Evolutionary conservation across 2,888 invertebrate genomes (phyloP), one percentile per base, ranked within the genome.

Genomic region (Carabus problematicus): DNA sequence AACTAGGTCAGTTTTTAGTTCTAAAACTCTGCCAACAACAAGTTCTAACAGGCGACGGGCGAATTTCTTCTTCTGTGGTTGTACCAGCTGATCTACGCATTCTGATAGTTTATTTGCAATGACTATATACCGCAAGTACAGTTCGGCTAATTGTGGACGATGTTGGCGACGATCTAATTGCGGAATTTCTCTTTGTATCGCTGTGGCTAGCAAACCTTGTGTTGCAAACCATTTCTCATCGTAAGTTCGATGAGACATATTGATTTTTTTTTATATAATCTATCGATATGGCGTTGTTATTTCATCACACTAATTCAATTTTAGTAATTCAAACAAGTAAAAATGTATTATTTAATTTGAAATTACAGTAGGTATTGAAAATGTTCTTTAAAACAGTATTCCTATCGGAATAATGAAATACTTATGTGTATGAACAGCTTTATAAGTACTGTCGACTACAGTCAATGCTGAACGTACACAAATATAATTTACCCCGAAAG

Each of bases 41-140:
- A 90, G 87, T 76, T 95, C 93, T 1, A 95, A 78, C 1, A 93
- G 78, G 72, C 89, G 81, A 71, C 87, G 86, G 0, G 97, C 86
- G n/a, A 97, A 84, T 59, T 90, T 79, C 40, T 95, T 85, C 79
- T 97, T 97, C 79, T 98, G 97, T 0, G 97, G 97, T 79, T 97
- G 97, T 45, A 96, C 84, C 75, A 95, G 86, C 83, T 96, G 96
- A 76, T 97, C 97, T 75, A 96, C 94, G 71, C 94, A 92, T 67
- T 88, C 84, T 75, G 94, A 91, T 41, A 97, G 79, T 74, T 87
- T 88, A 72, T 91, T 89, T 18, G 92, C 86, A 0, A 93, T 85
- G 19, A 90, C 83, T 4, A 95, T 91, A 77, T 97, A 97, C 75
- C 91, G 89, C 3, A 69, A 56, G 78, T 95, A 94, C 61, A 97